A percentile compares a stretch with the other conserved stretches of the same genome.
Evolutionary conservation across 64 coral and sea anemone species (phyloP).

Genomic region (Porites australiensis): DNA sequence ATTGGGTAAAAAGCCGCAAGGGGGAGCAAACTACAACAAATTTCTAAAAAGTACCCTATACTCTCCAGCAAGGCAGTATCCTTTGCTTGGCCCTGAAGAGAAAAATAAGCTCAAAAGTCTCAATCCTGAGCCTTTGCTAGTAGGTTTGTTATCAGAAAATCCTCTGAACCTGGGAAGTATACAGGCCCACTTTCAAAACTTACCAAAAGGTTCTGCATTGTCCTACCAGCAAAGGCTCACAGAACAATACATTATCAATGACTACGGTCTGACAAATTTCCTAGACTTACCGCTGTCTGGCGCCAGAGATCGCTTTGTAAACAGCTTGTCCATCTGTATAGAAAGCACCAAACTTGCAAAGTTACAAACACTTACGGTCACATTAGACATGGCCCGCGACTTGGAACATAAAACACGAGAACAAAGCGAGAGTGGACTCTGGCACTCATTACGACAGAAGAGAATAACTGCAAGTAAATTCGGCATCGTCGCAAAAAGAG

Average conservation of each 20-base stretch:
- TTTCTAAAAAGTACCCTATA: too few relatives aligned
- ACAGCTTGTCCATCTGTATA: slow-evolving; percentile 71
- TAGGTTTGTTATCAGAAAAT: background rate
- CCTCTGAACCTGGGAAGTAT: background rate
- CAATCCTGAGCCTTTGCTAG: slow-evolving; percentile 9
- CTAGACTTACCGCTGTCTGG: slow-evolving; percentile 3
- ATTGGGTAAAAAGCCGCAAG: too few relatives aligned
- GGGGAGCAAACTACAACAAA: too few relatives aligned
- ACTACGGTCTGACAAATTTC: slow-evolving; percentile 10
- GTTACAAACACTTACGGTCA: slow-evolving; percentile 52
- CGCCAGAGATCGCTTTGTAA: slow-evolving; percentile 23
- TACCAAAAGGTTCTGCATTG: slow-evolving; percentile 25
- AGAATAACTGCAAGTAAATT: slow-evolving; percentile 54
- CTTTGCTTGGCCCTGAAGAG: too few relatives aligned
- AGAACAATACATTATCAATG: slow-evolving; percentile 64
- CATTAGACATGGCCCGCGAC: background rate
- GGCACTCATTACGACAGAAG: slow-evolving; percentile 50
- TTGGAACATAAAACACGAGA: slow-evolving; percentile 55
- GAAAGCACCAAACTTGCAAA: slow-evolving; percentile 14
- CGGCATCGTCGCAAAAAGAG: slow-evolving; percentile 37
- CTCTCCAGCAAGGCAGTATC: too few relatives aligned
- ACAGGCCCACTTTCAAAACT: slow-evolving; percentile 11
- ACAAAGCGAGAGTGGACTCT: slow-evolving; percentile 57
- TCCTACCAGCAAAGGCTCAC: slow-evolving; percentile 56
- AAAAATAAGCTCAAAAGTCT: too few relatives aligned